Evolutionary conservation across 1,140 invertebrate species (phyloP).

Genomic region (Acyrthosiphon pisum): DNA sequence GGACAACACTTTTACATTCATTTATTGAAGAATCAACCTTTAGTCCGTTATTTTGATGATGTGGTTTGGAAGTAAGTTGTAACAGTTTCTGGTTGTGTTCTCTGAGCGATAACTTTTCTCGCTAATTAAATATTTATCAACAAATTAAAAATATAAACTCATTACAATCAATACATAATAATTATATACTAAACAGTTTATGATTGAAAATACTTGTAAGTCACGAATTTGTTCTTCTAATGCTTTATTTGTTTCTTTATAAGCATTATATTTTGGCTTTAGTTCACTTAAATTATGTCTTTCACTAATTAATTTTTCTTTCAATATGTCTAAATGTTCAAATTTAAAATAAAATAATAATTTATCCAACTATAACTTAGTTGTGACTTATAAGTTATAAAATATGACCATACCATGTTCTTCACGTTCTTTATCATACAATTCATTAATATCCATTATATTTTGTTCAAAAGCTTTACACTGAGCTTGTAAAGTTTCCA

Average conservation of each 20-base stretch:
- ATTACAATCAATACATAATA: background rate
- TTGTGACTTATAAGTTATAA: too few species aligned
- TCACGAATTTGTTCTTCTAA: slow-evolving; percentile 55
- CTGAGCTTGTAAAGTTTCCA: slow-evolving; percentile 47
- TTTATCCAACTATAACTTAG: background rate
- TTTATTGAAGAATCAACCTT: slow-evolving; percentile 12
- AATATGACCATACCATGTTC: slow-evolving; percentile 20
- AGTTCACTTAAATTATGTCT: slow-evolving; percentile 29
- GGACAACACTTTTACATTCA: background rate
- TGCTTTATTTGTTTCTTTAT: slow-evolving; percentile 48
- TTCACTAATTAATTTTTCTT: slow-evolving; percentile 20
- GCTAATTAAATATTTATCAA: background rate
- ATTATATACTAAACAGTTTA: background rate
- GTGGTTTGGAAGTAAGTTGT: slow-evolving; percentile 42
- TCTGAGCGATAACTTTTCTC: slow-evolving; percentile 37
- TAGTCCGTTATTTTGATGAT: slow-evolving; percentile 27
- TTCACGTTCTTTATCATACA: slow-evolving; percentile 33
- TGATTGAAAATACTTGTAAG: slow-evolving; percentile 46
- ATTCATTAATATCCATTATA: slow-evolving; percentile 23
- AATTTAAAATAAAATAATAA: background rate
- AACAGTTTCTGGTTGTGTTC: slow-evolving; percentile 53
- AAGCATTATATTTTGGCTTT: slow-evolving; percentile 27
- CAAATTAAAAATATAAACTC: background rate
- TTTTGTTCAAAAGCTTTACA: slow-evolving; percentile 43
- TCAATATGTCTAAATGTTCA: slow-evolving; percentile 22